These are phyloP conservation scores for Mercenaria mercenaria DNA, from an alignment of 1,140 invertebrate species.

Conservation along the genomic window DNA sequence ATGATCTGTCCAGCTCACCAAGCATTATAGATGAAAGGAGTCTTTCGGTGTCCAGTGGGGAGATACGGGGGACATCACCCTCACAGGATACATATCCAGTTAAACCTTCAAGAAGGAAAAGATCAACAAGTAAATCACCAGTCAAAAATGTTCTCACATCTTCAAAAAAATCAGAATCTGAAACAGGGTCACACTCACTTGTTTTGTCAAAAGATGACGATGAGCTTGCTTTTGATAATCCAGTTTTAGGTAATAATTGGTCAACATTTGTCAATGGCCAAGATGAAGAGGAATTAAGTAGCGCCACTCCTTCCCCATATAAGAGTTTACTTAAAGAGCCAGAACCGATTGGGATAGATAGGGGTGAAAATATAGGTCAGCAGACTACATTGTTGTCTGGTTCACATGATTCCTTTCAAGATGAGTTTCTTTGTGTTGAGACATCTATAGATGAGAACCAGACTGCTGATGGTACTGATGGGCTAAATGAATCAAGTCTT, in stretches of 20 bases:
- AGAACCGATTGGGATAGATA: slow-evolving; percentile 39
- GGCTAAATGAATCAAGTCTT: slow-evolving; percentile 24
- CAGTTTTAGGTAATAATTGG: slow-evolving; percentile 31
- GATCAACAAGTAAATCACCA: slow-evolving; percentile 51
- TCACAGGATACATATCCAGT: not conserved
- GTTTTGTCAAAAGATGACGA: slow-evolving; percentile 15
- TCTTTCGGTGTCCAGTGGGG: slow-evolving; percentile 42
- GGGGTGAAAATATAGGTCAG: slow-evolving; percentile 28
- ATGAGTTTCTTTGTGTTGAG: not conserved
- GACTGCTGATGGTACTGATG: not conserved
- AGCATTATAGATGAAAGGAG: slow-evolving; percentile 25
- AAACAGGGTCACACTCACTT: slow-evolving; percentile 25
- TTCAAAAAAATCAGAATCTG: slow-evolving; percentile 30
- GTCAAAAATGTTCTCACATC: slow-evolving; percentile 27
- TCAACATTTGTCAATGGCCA: slow-evolving; percentile 52
- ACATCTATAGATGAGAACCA: not conserved
- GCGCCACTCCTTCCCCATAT: slow-evolving; percentile 55
- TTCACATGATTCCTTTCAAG: slow-evolving; percentile 9
- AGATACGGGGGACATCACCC: slow-evolving; percentile 12
- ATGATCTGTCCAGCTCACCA: slow-evolving; percentile 50
- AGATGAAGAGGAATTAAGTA: slow-evolving; percentile 28
- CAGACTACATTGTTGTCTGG: not conserved
- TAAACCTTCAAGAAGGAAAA: slow-evolving; percentile 21
- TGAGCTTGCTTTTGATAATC: slow-evolving; percentile 62
- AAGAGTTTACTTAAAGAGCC: slow-evolving; percentile 50